Conservation (phyloP, 1,140 invertebrate species). For the Homarus americanus region DNA sequence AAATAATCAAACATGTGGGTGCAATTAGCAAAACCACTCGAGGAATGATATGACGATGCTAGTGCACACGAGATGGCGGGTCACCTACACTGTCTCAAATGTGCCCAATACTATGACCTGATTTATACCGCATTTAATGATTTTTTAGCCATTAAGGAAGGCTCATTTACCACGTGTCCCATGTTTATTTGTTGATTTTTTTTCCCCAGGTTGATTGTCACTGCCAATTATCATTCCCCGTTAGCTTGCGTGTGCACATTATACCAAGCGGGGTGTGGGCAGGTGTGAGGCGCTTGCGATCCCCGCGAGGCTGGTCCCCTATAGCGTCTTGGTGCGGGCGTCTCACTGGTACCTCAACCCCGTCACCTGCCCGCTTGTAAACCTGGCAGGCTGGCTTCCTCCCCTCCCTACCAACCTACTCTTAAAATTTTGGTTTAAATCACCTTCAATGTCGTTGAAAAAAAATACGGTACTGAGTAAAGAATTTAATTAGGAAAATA, state of each 20-base stretch:
- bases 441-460: too few species aligned
- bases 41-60: background rate
- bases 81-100: too few species aligned
- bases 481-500: too few species aligned
- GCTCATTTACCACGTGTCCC: too few species aligned
- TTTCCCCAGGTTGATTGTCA: too few species aligned
- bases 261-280: slow-evolving; percentile 19
- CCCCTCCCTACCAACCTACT: background rate
- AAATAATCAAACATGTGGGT: background rate
- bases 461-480: too few species aligned
- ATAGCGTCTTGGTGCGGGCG: background rate
- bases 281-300: background rate
- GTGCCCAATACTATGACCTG: too few species aligned
- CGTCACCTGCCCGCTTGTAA: slow-evolving; percentile 3
- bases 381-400: background rate
- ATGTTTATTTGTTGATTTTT: too few species aligned
- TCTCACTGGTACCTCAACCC: slow-evolving; percentile 3
- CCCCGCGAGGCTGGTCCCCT: slow-evolving; percentile 7
- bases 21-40: background rate
- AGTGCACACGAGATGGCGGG: too few species aligned
- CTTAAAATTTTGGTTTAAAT: too few species aligned
- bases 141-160: too few species aligned
- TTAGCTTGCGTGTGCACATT: slow-evolving; percentile 17
- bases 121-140: too few species aligned
- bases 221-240: slow-evolving; percentile 12